Conservation (phyloP, 2,797 vertebrate genomes). For the Poecilia picta region DNA sequence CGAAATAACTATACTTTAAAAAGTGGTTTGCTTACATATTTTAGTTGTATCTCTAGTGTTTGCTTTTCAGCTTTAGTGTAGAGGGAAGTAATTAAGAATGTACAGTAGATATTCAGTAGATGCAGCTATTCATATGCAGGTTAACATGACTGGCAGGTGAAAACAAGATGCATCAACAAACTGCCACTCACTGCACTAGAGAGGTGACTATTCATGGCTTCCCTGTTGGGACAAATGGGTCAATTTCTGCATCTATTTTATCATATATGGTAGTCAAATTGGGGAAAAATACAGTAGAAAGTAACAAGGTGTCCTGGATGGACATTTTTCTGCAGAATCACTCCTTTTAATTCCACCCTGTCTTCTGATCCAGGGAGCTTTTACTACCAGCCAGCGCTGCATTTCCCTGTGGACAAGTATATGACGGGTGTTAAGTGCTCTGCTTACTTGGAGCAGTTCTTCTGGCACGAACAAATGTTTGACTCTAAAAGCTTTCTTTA, state of each 20-base stretch:
- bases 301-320: too few species aligned
- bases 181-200: background rate
- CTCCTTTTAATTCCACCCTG: background rate
- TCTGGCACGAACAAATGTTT: background rate
- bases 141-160: background rate
- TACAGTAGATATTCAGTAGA: background rate
- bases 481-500: background rate
- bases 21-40: background rate
- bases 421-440: slow-evolving; percentile 34
- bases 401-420: slow-evolving; percentile 35
- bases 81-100: background rate
- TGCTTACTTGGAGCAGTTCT: background rate
- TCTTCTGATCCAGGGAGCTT: background rate
- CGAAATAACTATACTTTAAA: background rate
- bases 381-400: slow-evolving; percentile 40
- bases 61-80: background rate
- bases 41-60: background rate
- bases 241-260: background rate
- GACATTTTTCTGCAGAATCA: background rate
- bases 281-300: background rate
- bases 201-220: background rate
- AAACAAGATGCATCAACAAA: background rate
- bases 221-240: background rate
- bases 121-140: background rate
- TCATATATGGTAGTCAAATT: background rate